Conservation (phyloP, 2,797 vertebrate genomes). For the Brachymystax lenok region DNA sequence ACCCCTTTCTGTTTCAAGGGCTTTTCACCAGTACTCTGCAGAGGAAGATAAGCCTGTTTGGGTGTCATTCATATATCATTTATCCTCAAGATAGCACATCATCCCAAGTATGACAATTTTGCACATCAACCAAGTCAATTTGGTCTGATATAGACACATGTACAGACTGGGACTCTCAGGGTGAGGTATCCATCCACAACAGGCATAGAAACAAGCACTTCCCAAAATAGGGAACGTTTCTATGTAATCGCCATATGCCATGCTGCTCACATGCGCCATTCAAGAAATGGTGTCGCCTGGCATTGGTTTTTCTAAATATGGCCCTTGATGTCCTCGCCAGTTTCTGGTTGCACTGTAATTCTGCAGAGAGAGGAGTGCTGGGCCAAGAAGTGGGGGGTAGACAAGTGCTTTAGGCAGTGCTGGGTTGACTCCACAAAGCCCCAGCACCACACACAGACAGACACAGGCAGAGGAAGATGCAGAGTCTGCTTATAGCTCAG, state of each 20-base stretch:
- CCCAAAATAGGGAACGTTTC: not conserved
- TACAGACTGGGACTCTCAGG: not conserved
- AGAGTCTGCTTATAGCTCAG: not conserved
- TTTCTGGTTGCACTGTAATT: slow-evolving; percentile 14
- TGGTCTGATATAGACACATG: not conserved
- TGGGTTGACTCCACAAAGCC: not conserved
- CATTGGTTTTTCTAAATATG: slow-evolving; percentile 26
- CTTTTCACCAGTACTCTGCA: not conserved
- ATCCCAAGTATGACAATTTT: not conserved
- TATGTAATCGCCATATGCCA: slow-evolving; percentile 20
- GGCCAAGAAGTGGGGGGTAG: slow-evolving; percentile 14
- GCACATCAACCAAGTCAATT: not conserved
- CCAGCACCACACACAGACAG: not conserved
- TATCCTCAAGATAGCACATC: not conserved
- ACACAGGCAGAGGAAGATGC: not conserved
- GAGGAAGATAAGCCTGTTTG: not conserved
- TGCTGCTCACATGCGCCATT: slow-evolving; percentile 9
- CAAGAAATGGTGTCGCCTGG: slow-evolving; percentile 6
- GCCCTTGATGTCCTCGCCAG: slow-evolving; percentile 35
- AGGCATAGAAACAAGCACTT: not conserved
- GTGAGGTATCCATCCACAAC: not conserved
- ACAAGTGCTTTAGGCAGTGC: slow-evolving; percentile 17
- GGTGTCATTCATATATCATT: slow-evolving; percentile 16
- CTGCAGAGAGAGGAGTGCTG: not conserved
- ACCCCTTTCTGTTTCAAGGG: too few species aligned